Evolutionary conservation across 2,797 vertebrate species (phyloP), one percentile per base, ranked within the genome.

Genomic region (Agapornis canus): DNA sequence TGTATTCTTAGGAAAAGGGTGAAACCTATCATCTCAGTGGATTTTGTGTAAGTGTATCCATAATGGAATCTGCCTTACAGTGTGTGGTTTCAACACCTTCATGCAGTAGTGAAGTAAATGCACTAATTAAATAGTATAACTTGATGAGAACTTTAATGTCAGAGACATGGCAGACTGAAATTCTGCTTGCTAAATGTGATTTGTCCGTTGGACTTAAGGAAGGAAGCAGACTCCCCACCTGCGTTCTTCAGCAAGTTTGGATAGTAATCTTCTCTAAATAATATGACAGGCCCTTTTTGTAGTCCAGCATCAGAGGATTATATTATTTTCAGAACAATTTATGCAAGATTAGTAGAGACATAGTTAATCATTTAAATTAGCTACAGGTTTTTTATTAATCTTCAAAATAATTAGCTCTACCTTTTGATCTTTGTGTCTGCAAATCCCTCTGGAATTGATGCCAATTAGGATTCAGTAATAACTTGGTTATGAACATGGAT

Each of bases 401-500:
- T 85, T 96, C 61, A 91, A 43, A 92, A 86, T 82, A 94, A 93
- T 73, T 66, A 90, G 18, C 86, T 92, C 57, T 90, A 91, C 93
- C 82, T 95, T 95, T 95, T 96, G 89, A 95, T 96, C 75, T 77
- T 89, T 87, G 73, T 75, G 82, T 17, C 70, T 93, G 64, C n/a
- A 88, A 76, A 86, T 95, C 82, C 48, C 73, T 68, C 59, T 80
- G 73, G 86, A 82, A 81, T 5, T 78, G 49, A 70, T 57, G 80
- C 37, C 82, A 84, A 13, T 94, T 90, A 95, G 81, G 54, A 88
- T 71, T 92, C 6, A 25, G 73, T 82, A 89, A 63, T 83, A 86
- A 40, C 18, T 47, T 32, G 35, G 40, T 56, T 92, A 37, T 60
- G 83, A 70, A 26, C 22, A 22, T 21, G 43, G 47, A 39, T 14